Base-by-base conservation (phyloP, 1,140 invertebrate genomes). In the Sitobion miscanthi region DNA sequence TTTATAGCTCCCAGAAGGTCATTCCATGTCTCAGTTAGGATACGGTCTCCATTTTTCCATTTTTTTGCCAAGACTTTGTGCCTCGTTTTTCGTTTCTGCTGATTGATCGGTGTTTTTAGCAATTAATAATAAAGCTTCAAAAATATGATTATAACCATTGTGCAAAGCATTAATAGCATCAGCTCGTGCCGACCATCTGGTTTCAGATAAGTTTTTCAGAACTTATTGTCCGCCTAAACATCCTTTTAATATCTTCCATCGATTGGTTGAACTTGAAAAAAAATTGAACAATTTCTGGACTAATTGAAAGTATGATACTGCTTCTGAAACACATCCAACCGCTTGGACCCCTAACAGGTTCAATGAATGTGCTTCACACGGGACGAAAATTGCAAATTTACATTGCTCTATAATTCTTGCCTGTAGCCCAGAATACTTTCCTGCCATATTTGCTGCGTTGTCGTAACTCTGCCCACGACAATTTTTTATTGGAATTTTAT, bases 301-400 rank as follows among this genome's bases (percentile, higher is more conserved):
- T 30, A 35, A n/a, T 77, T 77, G 69, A 77, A 77, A 62, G 69
- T 77, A 77, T 77, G 30, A 30, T 77, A 77, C 69, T 77, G 69
- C 69, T 77, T 77, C 69, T 77, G 69, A 77, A 77, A 77, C 69
- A 77, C 69, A 77, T 35, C 69, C 69, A n/a, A 77, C 69, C 69
- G 38, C 38, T 38, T 38, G 38, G 38, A 38, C 38, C 38, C 38
- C 38, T 38, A 38, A 0, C 38, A 38, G 38, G 38, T 38, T 38
- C 38, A 38, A 38, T 38, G 38, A 38, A 38, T 38, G 38, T 38
- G 38, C 38, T 38, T 0, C 38, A 38, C 38, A 38, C 38, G 38
- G 38, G 38, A 38, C 38, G 38, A 38, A 38, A 38, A 38, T 38
- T 38, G 38, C 38, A 38, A 38, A 38, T 38, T 38, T 38, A 38